Evolutionary conservation across 2,113 vertebrate species (phyloP), one percentile per base, ranked within the genome.

Genomic region (Burhinus bistriatus): DNA sequence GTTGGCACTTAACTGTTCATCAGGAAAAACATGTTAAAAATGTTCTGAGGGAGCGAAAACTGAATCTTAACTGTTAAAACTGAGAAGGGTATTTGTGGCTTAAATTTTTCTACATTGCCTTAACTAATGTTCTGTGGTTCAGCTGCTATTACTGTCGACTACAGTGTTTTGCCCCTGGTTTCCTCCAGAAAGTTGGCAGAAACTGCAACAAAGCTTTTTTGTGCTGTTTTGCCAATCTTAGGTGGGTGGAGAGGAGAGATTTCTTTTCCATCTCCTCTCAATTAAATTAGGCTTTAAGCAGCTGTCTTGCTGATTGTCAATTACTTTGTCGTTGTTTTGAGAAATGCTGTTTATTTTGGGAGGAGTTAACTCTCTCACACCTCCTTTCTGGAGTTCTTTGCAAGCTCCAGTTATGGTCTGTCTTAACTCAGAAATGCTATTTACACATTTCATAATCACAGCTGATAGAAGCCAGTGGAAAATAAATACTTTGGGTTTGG

Each of bases 1-100:
- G 76, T 58, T 97, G 90, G 47, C 94, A 88, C 80, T 94, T 90
- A 75, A 83, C 66, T 87, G 6, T 71, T 95, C 71, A 49, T 87
- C 30, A 34, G 73, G 47, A 89, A 94, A 94, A 97, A 82, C 92
- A 91, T 16, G 68, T 92, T 72, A 77, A 93, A 94, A 97, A 84
- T 83, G 59, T 94, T 96, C 66, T 52, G 64, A 95, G 45, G 49
- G 71, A 86, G 64, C 61, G 34, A 93, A 95, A 94, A 84, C 68
- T 84, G 36, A 90, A 42, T 72, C 79, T 79, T 52, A 83, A 76
- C 76, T 84, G 65, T 62, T 94, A 83, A 93, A 96, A 79, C 38
- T 26, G 55, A 83, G 64, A 91, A 81, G 29, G 18, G 17, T 78
- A 30, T 92, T 91, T 93, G 81, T n/a, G 54, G 29, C 42, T 87